Base-by-base conservation (phyloP, 2,113 vertebrate species). In the Corythoichthys haematopterus region DNA sequence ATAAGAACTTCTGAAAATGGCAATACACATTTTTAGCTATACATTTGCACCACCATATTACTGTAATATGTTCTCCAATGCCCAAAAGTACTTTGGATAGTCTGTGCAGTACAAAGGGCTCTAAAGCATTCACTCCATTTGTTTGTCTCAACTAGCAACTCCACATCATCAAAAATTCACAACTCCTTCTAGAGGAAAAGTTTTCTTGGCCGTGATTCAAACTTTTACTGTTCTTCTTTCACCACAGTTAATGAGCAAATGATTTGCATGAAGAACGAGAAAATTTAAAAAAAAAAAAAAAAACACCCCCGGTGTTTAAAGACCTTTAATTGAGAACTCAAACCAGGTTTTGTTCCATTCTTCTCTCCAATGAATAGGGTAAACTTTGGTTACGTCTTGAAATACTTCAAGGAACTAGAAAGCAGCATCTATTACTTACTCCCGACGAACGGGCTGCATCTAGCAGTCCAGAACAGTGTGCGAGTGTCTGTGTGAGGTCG, bases 351-450 rank as follows among this genome's bases (percentile, higher is more conserved):
- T 83, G 82, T 76, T 86, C 79, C 71, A 72, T 78, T 74, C 79
- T 50, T 78, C 77, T 70, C 79, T 83, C 70, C 74, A 69, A 79
- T 70, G 52, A 71, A 74, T 78, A 60, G 56, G 82, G 74, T 81
- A 85, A 88, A 88, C 85, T 88, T 90, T 88, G 85, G 88, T 88
- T 88, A 80, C 57, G 68, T 80, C 79, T 80, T 79, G 71, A 80
- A 88, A 70, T 68, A 69, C 69, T 77, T 81, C 71, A 83, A 83
- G 73, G 72, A 79, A 79, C 52, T 77, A 72, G 68, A 79, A 79
- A 88, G 84, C 84, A 87, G 87, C 85, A 82, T 35, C n/a, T n/a
- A n/a, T n/a, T n/a, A n/a, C n/a, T n/a, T n/a, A n/a, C n/a, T n/a
- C n/a, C n/a, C n/a, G n/a, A n/a, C 56, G 14, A 68, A 62, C 47